phyloP scores from a whole-genome alignment of 2,113 vertebrate species.

The Thalassarche chlororhynchos region DNA sequence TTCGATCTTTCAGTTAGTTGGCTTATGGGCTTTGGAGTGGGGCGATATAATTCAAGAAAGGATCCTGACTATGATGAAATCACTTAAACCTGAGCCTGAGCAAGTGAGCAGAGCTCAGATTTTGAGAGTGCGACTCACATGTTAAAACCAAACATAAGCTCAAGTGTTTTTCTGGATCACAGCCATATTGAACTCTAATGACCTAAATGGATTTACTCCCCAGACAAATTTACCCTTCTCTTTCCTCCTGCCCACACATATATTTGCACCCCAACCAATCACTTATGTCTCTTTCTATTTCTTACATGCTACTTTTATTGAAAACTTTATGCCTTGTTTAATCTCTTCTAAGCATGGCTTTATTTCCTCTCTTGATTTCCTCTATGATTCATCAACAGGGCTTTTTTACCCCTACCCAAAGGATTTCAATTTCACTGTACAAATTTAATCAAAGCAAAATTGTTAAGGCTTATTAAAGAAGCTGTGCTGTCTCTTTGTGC shows the following conservation, averaged over 20 bases:
- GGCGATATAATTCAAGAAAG: neutral
- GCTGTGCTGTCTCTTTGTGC: neutral
- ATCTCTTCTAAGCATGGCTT: neutral
- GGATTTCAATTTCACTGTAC: neutral
- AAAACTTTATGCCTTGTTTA: neutral
- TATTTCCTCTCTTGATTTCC: neutral
- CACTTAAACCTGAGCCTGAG: neutral
- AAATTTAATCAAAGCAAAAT: slow-evolving; percentile 23
- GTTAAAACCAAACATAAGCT: neutral
- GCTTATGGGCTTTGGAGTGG: neutral
- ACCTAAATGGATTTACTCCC: neutral
- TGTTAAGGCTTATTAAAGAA: slow-evolving; percentile 22
- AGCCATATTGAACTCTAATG: neutral
- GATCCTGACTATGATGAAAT: neutral
- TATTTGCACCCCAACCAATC: neutral
- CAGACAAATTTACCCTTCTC: neutral
- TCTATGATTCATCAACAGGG: neutral
- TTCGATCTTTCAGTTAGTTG: neutral
- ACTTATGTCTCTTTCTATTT: neutral
- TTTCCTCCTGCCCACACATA: neutral
- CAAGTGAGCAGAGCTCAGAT: neutral
- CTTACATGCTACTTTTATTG: neutral
- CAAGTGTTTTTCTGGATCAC: neutral
- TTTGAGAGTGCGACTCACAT: neutral
- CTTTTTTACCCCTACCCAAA: neutral